A percentile compares a stretch with the other conserved stretches of the same genome.
These are phyloP conservation scores for Myodes glareolus DNA, from an alignment of 2,113 vertebrate genomes.

Conservation along the genomic window DNA sequence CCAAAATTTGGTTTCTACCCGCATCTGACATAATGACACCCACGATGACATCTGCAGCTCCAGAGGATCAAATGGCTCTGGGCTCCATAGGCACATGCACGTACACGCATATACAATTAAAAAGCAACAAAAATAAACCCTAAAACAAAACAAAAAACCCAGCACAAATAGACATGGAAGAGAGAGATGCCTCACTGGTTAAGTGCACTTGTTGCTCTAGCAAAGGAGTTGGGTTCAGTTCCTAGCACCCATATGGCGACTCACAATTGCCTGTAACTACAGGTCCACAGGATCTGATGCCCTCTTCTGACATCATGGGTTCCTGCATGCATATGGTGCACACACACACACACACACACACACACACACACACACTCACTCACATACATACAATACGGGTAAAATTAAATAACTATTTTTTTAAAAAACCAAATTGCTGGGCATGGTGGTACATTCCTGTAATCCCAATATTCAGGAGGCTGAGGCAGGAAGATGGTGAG, in stretches of 20 bases:
- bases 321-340: background rate
- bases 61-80: background rate
- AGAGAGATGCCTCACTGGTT: background rate
- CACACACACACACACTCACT: no score
- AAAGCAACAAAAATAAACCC: background rate
- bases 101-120: background rate
- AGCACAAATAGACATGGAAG: background rate
- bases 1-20: background rate
- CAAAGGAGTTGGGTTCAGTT: background rate
- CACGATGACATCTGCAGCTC: background rate
- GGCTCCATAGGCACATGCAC: no score
- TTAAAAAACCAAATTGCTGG: background rate
- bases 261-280: background rate
- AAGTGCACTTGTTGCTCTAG: background rate
- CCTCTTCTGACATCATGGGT: background rate
- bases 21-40: background rate
- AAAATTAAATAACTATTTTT: background rate
- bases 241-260: background rate
- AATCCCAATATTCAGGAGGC: background rate
- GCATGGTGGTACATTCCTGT: no score
- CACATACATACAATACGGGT: background rate
- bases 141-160: background rate
- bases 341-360: background rate
- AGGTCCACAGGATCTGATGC: background rate
- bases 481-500: background rate